Conservation (phyloP, 1,140 invertebrate species). For the Lordiphosa collinella region DNA sequence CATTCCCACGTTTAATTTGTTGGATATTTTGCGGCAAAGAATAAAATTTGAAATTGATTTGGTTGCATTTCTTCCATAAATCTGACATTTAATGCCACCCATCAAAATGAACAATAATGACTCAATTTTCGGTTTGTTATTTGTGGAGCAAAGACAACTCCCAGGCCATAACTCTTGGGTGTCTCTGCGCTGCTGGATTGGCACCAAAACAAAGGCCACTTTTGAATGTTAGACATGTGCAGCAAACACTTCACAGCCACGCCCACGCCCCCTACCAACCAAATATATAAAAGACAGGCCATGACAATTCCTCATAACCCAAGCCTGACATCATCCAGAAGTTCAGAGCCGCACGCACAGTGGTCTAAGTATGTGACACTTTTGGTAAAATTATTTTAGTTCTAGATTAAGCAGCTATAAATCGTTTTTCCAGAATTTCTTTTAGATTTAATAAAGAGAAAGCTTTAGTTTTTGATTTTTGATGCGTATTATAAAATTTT, state of each 20-base stretch:
- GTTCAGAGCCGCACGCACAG: constrained; percentile 25
- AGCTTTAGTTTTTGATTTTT: too few relatives aligned
- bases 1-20: constrained; percentile 49
- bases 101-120: constrained; percentile 53
- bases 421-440: too few relatives aligned
- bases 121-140: constrained; percentile 54
- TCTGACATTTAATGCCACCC: constrained; percentile 74
- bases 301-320: constrained; percentile 55
- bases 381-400: too few relatives aligned
- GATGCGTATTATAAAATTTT: too few relatives aligned
- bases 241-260: constrained; percentile 37
- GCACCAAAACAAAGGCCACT: constrained; percentile 56
- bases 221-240: constrained; percentile 75
- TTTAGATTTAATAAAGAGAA: too few relatives aligned
- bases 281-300: constrained; percentile 21
- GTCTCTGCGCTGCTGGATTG: constrained; percentile 23
- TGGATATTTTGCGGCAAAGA: constrained; percentile 28
- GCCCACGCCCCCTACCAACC: constrained; percentile 28
- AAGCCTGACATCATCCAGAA: constrained; percentile 64
- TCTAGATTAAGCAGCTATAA: too few relatives aligned
- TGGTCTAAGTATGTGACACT: constrained; percentile 9
- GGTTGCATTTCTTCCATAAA: constrained; percentile 61
- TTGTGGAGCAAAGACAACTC: constrained; percentile 44
- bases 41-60: constrained; percentile 71
- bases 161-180: constrained; percentile 40